These are phyloP conservation scores for Ichneumon xanthorius DNA, from an alignment of 2,888 invertebrate genomes.

Conservation along the genomic window DNA sequence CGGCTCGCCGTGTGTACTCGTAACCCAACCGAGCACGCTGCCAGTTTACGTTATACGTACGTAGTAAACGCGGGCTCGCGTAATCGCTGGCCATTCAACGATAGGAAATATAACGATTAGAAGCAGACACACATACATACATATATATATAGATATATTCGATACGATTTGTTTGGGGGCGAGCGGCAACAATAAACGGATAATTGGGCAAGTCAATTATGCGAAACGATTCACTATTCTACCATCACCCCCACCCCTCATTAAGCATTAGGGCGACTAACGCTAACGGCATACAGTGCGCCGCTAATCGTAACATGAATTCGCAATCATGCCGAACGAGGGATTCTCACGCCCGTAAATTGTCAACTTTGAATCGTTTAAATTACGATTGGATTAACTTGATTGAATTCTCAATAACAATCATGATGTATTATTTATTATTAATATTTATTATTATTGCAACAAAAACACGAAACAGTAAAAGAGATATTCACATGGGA, in stretches of 20 bases:
- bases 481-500: not conserved
- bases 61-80: not conserved
- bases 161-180: constrained; percentile 11
- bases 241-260: not conserved
- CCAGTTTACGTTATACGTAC: constrained; percentile 1
- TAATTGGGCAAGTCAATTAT: constrained; percentile 15
- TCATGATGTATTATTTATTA: no score
- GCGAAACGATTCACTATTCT: constrained; percentile 6
- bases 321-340: not conserved
- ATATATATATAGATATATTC: not conserved
- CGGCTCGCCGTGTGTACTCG: constrained; percentile 4
- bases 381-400: constrained; percentile 4
- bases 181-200: constrained; percentile 10
- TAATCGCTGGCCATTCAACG: constrained; percentile 11
- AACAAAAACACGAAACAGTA: no score
- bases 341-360: constrained; percentile 3
- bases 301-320: constrained; percentile 13
- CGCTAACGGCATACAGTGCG: not conserved
- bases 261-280: not conserved
- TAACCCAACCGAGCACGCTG: constrained; percentile 16
- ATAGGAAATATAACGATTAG: constrained; percentile 22
- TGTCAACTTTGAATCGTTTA: constrained; percentile 11
- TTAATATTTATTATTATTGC: no score
- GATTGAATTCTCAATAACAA: not conserved
- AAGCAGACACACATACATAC: not conserved